Conservation (phyloP, 2,113 vertebrate genomes). For the Heptranchias perlo region DNA sequence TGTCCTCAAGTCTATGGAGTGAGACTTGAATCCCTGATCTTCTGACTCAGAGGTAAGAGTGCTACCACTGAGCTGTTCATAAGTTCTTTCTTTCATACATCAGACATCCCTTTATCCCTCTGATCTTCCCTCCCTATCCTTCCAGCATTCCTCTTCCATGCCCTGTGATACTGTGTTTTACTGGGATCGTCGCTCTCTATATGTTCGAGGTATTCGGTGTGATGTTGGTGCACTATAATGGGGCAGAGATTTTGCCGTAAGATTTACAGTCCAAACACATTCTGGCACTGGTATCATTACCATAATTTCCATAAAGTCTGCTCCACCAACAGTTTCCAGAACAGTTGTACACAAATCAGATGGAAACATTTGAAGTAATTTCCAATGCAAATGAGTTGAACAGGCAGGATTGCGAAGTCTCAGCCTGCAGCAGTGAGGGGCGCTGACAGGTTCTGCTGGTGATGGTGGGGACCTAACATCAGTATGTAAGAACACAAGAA, state of each 20-base stretch:
- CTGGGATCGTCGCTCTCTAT: background rate
- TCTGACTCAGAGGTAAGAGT: no score
- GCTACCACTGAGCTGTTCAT: no score
- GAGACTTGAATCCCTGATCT: no score
- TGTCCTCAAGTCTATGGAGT: no score
- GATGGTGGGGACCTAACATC: no score
- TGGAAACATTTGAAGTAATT: constrained; percentile 30
- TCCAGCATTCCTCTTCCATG: no score
- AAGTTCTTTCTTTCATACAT: no score
- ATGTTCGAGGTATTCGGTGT: background rate
- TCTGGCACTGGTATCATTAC: background rate
- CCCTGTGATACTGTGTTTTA: no score
- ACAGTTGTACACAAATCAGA: constrained; percentile 32
- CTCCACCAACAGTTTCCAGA: background rate
- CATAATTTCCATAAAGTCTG: constrained; percentile 17
- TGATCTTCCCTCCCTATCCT: no score
- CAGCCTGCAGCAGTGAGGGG: background rate
- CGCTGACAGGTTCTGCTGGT: no score
- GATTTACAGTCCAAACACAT: background rate
- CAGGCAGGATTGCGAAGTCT: background rate
- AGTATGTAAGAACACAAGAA: background rate
- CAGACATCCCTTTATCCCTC: no score
- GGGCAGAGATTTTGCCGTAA: background rate
- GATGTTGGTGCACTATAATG: background rate
- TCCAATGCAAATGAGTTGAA: constrained; percentile 13